Percentiles rank a stretch among this genome's conserved stretches.
Evolutionary conservation across 1,140 invertebrate species (phyloP).

Genomic region (Dolichoris vasculosae): DNA sequence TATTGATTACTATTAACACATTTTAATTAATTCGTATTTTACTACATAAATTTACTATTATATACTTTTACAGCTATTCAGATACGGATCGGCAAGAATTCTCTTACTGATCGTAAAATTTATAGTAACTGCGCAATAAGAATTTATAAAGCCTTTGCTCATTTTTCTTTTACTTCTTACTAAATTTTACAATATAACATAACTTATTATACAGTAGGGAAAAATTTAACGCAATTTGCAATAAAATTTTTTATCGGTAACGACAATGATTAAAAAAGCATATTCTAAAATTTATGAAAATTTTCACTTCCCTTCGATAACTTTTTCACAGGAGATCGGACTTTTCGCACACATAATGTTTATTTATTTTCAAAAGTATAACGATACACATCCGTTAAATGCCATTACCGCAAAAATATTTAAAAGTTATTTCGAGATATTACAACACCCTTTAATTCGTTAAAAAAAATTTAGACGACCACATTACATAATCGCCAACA

Average conservation of each 20-base stretch:
- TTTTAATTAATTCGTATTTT: conserved; percentile 12
- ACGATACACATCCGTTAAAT: no score
- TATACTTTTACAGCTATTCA: not conserved
- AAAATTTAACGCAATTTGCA: not conserved
- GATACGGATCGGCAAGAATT: conserved; percentile 11
- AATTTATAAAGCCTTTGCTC: conserved; percentile 18
- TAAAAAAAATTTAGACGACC: no score
- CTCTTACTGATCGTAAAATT: conserved; percentile 8
- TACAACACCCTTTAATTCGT: no score
- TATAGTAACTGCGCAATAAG: conserved; percentile 22
- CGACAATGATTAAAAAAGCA: not conserved
- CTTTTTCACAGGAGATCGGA: conserved; percentile 1
- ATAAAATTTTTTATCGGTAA: not conserved
- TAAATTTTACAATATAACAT: conserved; percentile 18
- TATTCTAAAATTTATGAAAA: not conserved
- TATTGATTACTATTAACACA: conserved; percentile 20
- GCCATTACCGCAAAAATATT: no score
- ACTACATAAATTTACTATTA: conserved; percentile 21
- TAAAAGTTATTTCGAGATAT: no score
- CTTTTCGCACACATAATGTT: not conserved
- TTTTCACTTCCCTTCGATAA: not conserved
- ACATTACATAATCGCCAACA: no score
- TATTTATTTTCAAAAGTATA: no score
- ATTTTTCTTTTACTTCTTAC: conserved; percentile 10
- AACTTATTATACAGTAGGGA: not conserved